Base-by-base conservation (phyloP, 2,888 invertebrate genomes). In the Volucella zonaria region DNA sequence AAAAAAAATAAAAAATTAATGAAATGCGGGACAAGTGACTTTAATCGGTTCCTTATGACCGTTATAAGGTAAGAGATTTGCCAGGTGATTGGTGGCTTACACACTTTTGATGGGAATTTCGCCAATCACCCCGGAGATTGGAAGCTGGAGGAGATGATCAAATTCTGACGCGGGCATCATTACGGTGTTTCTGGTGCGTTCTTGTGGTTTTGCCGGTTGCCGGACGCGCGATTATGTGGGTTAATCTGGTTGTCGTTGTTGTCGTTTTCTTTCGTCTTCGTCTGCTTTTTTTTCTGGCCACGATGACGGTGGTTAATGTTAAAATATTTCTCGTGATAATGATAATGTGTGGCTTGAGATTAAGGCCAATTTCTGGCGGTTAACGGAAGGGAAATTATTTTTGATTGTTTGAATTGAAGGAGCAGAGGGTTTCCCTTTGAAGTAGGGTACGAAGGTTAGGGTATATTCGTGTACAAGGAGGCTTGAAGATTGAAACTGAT, bases 21-120 rank as follows among this genome's bases (percentile, higher is more conserved):
- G 83, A 83, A 83, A 83, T 75, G 79, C 83, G 64, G 79, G 79
- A 83, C 83, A 83, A 83, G 75, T 83, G 83, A 71, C 70, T 79
- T 74, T 75, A 83, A 83, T 79, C 79, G 79, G 83, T 83, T 83
- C 83, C 83, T 83, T 83, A 83, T 75, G 83, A 79, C 79, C 83
- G 79, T 83, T 83, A 83, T 83, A 79, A 79, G 67, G 79, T 70
- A 70, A 70, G 31, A 83, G 79, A 82, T 78, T 68, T 58, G 8
- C 45, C 12, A 31, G 6, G 23, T 59, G 82, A 83, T 83, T 74
- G 79, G 79, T 79, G 56, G 79, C 61, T 77, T 67, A 56, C 61
- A 77, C 15, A 52, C 18, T 64, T 76, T 74, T 74, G 56, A 78
- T 82, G 78, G 61, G 59, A 61, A 12, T 66, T 67, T 61, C 11